Conservation (phyloP, 2,888 invertebrate genomes). For the Dinocampus coccinellae region DNA sequence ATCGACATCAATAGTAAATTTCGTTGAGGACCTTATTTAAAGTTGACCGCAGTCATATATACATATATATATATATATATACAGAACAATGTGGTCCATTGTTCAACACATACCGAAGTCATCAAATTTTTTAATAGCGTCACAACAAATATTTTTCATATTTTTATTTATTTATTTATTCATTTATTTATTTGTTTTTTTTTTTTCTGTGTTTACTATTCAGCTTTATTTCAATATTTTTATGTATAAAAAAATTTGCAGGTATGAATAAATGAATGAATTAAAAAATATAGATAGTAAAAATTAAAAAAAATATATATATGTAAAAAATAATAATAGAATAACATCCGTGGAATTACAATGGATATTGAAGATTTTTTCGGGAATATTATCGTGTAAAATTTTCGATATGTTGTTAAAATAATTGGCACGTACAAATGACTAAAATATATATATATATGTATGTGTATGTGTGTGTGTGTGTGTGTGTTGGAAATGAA, state of each 20-base stretch:
- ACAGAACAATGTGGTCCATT: slow-evolving; percentile 28
- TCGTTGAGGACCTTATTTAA: slow-evolving; percentile 3
- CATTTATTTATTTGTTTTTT: too few species aligned
- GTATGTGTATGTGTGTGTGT: slow-evolving; percentile 3
- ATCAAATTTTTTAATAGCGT: not conserved
- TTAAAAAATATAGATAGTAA: too few species aligned
- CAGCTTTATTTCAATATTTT: too few species aligned
- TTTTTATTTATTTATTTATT: too few species aligned
- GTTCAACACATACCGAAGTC: not conserved
- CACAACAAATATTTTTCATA: not conserved
- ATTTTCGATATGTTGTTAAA: slow-evolving; percentile 17
- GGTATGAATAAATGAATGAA: not conserved
- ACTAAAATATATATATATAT: slow-evolving; percentile 8
- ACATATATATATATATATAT: not conserved
- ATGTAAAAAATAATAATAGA: not conserved
- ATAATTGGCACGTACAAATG: not conserved
- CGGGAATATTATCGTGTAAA: slow-evolving; percentile 24
- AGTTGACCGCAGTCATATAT: slow-evolving; percentile 6
- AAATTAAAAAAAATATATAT: not conserved
- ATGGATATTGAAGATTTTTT: slow-evolving; percentile 26
- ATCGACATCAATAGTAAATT: slow-evolving; percentile 19
- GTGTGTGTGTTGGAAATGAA: not conserved
- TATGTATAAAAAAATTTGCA: too few species aligned
- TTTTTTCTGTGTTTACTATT: too few species aligned
- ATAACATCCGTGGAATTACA: not conserved